phyloP scores from a whole-genome alignment of 1,140 invertebrate genomes.

The Mactra quadrangularis region DNA sequence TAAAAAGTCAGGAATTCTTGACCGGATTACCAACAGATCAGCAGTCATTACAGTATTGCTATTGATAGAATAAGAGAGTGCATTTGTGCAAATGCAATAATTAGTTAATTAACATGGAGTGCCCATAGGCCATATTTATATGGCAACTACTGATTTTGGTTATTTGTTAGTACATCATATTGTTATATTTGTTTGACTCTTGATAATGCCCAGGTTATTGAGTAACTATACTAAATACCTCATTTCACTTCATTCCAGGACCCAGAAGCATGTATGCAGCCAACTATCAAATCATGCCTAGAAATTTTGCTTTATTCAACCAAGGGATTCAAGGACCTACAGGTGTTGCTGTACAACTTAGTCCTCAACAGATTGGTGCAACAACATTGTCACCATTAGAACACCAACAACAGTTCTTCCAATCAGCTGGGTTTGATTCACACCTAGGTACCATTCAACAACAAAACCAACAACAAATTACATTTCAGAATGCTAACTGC shows the following conservation, averaged over 20 bases:
- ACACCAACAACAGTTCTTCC: slow-evolving; percentile 55
- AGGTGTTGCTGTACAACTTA: slow-evolving; percentile 46
- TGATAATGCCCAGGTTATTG: too few species aligned
- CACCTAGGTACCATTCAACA: slow-evolving; percentile 35
- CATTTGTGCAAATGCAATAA: too few species aligned
- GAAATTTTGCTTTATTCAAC: slow-evolving; percentile 48
- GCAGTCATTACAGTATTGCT: too few species aligned
- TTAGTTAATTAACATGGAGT: too few species aligned
- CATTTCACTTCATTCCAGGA: slow-evolving; percentile 46
- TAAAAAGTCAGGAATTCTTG: too few species aligned
- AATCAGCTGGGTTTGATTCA: slow-evolving; percentile 44
- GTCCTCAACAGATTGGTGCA: slow-evolving; percentile 39
- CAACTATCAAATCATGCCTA: slow-evolving; percentile 48
- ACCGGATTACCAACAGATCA: too few species aligned
- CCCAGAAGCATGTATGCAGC: slow-evolving; percentile 28
- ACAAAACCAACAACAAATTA: slow-evolving; percentile 50
- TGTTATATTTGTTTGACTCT: too few species aligned
- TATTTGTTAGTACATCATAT: too few species aligned
- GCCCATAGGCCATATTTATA: too few species aligned
- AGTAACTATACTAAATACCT: too few species aligned
- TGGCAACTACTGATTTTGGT: too few species aligned
- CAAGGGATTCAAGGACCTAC: slow-evolving; percentile 37
- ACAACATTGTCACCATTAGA: slow-evolving; percentile 46
- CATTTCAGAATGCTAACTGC: slow-evolving; percentile 59
- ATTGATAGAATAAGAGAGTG: too few species aligned